Evolutionary conservation across 2,888 invertebrate genomes (phyloP).

Genomic region (Hesperia comma): DNA sequence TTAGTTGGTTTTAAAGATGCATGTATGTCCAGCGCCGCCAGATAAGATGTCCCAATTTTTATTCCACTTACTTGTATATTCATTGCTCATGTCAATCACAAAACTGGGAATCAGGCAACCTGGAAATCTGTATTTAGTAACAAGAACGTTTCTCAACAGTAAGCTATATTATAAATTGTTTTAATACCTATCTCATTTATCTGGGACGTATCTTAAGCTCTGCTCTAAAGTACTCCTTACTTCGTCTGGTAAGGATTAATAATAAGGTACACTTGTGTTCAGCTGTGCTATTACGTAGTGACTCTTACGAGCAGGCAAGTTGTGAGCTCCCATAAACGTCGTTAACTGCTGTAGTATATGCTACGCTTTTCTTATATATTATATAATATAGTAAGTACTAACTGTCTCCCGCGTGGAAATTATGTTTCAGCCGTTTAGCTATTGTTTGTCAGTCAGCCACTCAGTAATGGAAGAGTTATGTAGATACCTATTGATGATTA

Average conservation of each 20-base stretch:
- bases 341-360: slow-evolving; percentile 9
- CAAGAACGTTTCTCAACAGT: slow-evolving; percentile 2
- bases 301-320: slow-evolving; percentile 53
- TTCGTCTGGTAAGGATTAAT: slow-evolving; percentile 57
- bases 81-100: too few species aligned
- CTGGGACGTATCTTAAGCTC: neutral
- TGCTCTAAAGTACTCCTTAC: slow-evolving; percentile 19
- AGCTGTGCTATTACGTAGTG: slow-evolving; percentile 58
- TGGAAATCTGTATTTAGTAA: neutral
- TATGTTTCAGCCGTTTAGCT: too few species aligned
- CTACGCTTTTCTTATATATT: neutral
- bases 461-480: too few species aligned
- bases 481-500: too few species aligned
- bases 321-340: slow-evolving; percentile 53
- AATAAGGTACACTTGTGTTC: slow-evolving; percentile 61
- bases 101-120: too few species aligned
- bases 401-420: too few species aligned
- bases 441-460: too few species aligned
- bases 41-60: too few species aligned
- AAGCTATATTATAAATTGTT: neutral
- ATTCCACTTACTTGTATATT: too few species aligned
- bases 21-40: too few species aligned
- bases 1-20: too few species aligned
- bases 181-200: neutral
- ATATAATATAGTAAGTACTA: too few species aligned